Evolutionary conservation across 2,113 vertebrate species (phyloP).

Genomic region (Phalacrocorax pelagicus): DNA sequence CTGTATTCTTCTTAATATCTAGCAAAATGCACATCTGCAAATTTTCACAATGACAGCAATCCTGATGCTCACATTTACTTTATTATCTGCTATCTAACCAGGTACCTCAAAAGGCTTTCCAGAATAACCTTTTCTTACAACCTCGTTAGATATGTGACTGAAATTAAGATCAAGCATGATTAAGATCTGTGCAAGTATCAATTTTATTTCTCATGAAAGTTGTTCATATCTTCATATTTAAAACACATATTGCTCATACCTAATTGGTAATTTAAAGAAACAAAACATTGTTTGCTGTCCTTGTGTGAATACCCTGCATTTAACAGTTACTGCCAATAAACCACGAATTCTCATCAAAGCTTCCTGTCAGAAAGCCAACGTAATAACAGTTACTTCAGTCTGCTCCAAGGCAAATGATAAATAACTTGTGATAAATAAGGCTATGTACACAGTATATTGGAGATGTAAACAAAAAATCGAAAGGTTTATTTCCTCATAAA

Average conservation of each 20-base stretch:
- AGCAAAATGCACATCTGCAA: not conserved
- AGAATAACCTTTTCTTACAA: not conserved
- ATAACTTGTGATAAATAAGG: not conserved
- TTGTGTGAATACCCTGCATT: not conserved
- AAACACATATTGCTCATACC: not conserved
- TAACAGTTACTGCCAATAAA: not conserved
- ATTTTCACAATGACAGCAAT: not conserved
- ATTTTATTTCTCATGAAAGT: not conserved
- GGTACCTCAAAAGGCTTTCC: not conserved
- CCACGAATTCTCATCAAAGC: not conserved
- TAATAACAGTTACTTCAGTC: not conserved
- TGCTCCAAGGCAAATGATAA: not conserved
- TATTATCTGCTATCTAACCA: not conserved
- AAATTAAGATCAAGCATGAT: not conserved
- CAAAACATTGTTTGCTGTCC: not conserved
- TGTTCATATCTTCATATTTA: not conserved
- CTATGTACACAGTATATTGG: not conserved
- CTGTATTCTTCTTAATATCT: not conserved
- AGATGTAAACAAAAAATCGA: not conserved
- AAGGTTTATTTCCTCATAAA: not conserved
- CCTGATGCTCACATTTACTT: not conserved
- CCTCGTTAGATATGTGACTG: not conserved
- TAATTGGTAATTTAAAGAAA: not conserved
- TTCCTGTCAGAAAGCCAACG: not conserved
- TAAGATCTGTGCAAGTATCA: not conserved